A percentile compares a stretch with the other conserved stretches of the same genome.
These are phyloP conservation scores for Rhabdomys pumilio DNA, from an alignment of 2,797 vertebrate genomes.

Conservation along the genomic window DNA sequence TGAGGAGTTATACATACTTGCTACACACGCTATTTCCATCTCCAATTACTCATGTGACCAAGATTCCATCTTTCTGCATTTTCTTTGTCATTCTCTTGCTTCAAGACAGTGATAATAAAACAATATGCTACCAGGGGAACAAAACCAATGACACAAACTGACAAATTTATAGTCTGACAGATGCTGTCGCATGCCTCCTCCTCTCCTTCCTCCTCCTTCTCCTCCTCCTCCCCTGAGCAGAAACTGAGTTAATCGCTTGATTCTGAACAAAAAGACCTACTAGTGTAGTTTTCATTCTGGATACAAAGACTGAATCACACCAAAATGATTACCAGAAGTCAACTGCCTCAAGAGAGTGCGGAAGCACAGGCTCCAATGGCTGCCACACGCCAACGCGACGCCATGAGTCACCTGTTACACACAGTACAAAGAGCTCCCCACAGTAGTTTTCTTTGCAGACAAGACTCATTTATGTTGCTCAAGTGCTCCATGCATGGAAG, in stretches of 20 bases:
- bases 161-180: neutral
- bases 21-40: neutral
- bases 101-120: neutral
- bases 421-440: neutral
- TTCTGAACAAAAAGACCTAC: neutral
- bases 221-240: neutral
- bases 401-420: neutral
- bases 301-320: neutral
- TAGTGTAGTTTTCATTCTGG: neutral
- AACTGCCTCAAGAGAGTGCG: neutral
- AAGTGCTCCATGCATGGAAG: neutral
- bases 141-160: neutral
- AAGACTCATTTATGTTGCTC: neutral
- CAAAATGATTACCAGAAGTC: neutral
- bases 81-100: neutral
- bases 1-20: too few relatives aligned
- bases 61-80: neutral
- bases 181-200: neutral
- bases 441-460: neutral
- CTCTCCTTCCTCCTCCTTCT: neutral
- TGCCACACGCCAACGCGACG: neutral
- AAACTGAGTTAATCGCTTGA: constrained; percentile 16
- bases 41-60: neutral
- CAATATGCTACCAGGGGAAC: neutral
- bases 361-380: neutral